Percentiles rank a stretch among this genome's conserved stretches.
These are phyloP conservation scores for Byasa hedistus DNA, from an alignment of 2,888 invertebrate species.

Conservation along the genomic window DNA sequence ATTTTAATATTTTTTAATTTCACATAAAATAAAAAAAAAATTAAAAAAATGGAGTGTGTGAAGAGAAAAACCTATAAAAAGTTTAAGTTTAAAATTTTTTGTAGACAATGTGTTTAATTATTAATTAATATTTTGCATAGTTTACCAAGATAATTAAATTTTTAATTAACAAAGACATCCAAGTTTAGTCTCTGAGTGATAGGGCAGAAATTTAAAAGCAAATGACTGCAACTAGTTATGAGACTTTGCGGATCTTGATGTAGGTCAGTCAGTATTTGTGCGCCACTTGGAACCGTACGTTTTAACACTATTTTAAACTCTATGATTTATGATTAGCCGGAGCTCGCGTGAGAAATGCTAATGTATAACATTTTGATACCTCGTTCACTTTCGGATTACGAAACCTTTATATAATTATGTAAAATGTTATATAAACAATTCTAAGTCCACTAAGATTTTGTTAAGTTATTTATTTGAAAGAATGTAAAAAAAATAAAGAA, in stretches of 20 bases:
- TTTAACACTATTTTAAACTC: conserved; percentile 40
- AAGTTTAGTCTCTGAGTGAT: neutral
- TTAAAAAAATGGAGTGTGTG: too few species aligned
- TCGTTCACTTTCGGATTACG: conserved; percentile 15
- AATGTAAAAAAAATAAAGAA: neutral
- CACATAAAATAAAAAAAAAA: too few species aligned
- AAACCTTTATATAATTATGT: conserved; percentile 3
- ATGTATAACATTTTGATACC: conserved; percentile 42
- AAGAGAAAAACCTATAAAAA: too few species aligned
- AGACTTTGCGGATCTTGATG: conserved; percentile 53
- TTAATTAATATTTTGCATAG: too few species aligned
- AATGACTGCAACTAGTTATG: neutral
- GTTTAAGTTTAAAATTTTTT: too few species aligned
- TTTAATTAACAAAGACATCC: neutral
- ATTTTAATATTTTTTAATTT: too few species aligned
- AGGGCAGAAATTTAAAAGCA: neutral
- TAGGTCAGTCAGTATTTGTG: conserved; percentile 62
- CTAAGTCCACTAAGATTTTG: neutral
- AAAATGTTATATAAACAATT: neutral
- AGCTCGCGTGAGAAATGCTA: conserved; percentile 43
- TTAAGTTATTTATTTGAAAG: too few species aligned
- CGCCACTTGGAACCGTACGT: conserved; percentile 50
- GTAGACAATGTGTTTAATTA: too few species aligned
- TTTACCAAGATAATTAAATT: neutral
- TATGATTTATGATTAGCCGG: conserved; percentile 16